These are phyloP conservation scores for Steinernema khuongi DNA, from an alignment of 1,140 invertebrate genomes.

Conservation along the genomic window DNA sequence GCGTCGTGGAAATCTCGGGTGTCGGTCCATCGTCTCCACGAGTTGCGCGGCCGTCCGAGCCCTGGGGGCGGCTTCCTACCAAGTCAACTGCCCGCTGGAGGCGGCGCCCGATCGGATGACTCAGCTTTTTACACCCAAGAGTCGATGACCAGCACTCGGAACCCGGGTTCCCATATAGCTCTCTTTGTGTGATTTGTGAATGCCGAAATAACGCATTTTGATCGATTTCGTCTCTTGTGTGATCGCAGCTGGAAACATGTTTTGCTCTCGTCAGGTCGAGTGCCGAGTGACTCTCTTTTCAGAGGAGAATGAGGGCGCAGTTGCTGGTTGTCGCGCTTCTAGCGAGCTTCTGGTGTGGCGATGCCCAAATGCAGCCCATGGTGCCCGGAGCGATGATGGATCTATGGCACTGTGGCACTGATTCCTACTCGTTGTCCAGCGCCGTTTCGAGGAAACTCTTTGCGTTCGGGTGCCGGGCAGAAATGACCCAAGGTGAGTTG, in stretches of 20 bases:
- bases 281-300: too few species aligned
- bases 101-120: not conserved
- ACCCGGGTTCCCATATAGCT: too few species aligned
- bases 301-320: too few species aligned
- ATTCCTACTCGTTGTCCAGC: not conserved
- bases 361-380: too few species aligned
- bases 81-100: not conserved
- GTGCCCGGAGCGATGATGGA: not conserved
- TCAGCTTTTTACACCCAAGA: conserved; percentile 3
- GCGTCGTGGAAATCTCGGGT: not conserved
- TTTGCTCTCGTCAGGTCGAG: too few species aligned
- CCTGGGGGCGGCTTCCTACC: not conserved
- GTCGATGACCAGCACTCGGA: too few species aligned
- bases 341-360: too few species aligned
- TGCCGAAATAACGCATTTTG: too few species aligned
- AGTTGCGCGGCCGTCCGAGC: not conserved
- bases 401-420: conserved; percentile 2
- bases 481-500: not conserved
- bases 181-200: too few species aligned
- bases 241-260: too few species aligned
- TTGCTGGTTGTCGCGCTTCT: too few species aligned
- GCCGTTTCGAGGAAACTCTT: not conserved
- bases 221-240: too few species aligned
- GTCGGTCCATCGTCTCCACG: not conserved
- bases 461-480: not conserved